These are phyloP conservation scores for Gephyroberyx darwinii DNA, from an alignment of 2,797 vertebrate genomes.

Conservation along the genomic window DNA sequence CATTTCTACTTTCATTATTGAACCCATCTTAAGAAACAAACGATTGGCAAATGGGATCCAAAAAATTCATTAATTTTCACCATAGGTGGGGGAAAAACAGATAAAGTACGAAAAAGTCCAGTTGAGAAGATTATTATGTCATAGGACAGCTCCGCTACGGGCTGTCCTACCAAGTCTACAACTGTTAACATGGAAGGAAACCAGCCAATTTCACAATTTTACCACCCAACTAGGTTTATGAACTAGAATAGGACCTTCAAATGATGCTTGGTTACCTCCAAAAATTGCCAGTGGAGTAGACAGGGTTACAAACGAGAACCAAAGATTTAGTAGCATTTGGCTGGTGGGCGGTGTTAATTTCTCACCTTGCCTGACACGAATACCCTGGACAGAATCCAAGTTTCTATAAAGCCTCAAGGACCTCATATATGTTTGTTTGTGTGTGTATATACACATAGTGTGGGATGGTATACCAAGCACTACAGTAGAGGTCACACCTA, in stretches of 20 bases:
- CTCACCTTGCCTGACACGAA: constrained; percentile 6
- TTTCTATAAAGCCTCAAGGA: constrained; percentile 1
- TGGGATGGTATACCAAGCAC: too few relatives aligned
- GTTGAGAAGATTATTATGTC: constrained; percentile 57
- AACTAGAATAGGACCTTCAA: background rate
- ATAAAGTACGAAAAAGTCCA: too few relatives aligned
- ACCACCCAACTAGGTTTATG: too few relatives aligned
- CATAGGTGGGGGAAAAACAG: too few relatives aligned
- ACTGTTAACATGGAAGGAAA: background rate
- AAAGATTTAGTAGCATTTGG: constrained; percentile 48
- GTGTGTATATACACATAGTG: constrained; percentile 6
- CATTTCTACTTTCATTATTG: too few relatives aligned
- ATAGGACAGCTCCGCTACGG: constrained; percentile 40
- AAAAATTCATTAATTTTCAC: too few relatives aligned
- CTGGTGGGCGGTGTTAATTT: constrained; percentile 60
- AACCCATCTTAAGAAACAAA: too few relatives aligned
- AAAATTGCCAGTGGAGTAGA: background rate
- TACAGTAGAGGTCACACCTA: too few relatives aligned
- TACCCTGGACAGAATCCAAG: constrained; percentile 10
- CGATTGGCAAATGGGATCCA: too few relatives aligned
- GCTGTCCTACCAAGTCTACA: constrained; percentile 4
- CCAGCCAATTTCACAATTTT: too few relatives aligned
- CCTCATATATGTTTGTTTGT: background rate
- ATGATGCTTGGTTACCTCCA: background rate
- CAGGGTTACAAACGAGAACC: background rate